Conservation (phyloP, 2,888 invertebrate genomes). For the Troglohyphantes excavatus region DNA sequence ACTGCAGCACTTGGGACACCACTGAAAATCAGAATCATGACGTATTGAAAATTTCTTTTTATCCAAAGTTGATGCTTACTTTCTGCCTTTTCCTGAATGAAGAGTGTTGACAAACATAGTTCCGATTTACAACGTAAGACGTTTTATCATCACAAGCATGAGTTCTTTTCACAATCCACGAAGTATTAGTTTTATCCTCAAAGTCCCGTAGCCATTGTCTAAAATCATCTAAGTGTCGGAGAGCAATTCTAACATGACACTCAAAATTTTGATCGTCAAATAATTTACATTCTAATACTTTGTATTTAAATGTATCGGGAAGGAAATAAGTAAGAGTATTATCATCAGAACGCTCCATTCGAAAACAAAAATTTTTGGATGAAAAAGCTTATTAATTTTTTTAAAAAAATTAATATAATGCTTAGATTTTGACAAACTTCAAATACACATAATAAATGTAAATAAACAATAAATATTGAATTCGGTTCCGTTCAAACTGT, state of each 20-base stretch:
- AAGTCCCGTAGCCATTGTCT: not conserved
- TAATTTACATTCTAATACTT: not conserved
- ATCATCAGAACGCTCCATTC: too few species aligned
- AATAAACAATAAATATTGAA: too few species aligned
- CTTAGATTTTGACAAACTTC: too few species aligned
- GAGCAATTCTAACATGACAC: not conserved
- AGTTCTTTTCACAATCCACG: not conserved
- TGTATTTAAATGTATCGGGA: slow-evolving; percentile 1
- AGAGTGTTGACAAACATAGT: not conserved
- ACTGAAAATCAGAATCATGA: too few species aligned
- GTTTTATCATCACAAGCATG: not conserved
- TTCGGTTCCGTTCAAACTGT: too few species aligned
- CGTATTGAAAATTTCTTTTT: too few species aligned
- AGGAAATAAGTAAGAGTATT: not conserved
- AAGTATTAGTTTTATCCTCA: not conserved
- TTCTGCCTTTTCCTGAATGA: slow-evolving; percentile 5
- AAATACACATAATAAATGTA: too few species aligned
- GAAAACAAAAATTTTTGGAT: too few species aligned
- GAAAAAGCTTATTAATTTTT: too few species aligned
- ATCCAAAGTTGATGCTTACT: not conserved
- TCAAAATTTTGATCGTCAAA: not conserved
- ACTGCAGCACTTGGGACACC: too few species aligned
- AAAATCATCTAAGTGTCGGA: not conserved
- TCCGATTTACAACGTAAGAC: not conserved
- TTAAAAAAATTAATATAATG: too few species aligned